phyloP scores from a whole-genome alignment of 2,113 vertebrate genomes.

The Spea bombifrons region DNA sequence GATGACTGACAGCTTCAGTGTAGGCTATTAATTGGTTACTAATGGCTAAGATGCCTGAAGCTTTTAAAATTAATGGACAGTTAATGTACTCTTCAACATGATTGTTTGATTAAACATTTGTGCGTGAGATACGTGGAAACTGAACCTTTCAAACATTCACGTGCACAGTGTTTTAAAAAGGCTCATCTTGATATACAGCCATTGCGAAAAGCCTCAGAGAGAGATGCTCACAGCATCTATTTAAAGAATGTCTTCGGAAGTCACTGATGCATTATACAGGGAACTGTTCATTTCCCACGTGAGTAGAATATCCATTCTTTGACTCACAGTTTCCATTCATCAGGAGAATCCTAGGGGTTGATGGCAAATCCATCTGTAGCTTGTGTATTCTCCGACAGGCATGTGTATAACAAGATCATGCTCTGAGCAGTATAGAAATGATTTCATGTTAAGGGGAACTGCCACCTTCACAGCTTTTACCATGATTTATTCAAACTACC shows the following conservation, averaged over 20 bases:
- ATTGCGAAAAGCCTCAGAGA: slow-evolving; percentile 54
- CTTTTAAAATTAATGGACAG: slow-evolving; percentile 5
- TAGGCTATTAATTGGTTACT: slow-evolving; percentile 16
- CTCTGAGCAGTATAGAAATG: too few species aligned
- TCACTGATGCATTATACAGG: slow-evolving; percentile 67
- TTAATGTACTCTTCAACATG: slow-evolving; percentile 14
- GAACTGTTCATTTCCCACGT: slow-evolving; percentile 70
- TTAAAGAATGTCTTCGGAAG: slow-evolving; percentile 67
- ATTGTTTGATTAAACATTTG: slow-evolving; percentile 24
- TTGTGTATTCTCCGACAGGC: slow-evolving; percentile 42
- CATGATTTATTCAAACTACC: too few species aligned
- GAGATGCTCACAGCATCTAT: slow-evolving; percentile 62
- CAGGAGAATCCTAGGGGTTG: slow-evolving; percentile 64
- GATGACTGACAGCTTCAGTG: not conserved
- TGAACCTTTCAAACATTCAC: slow-evolving; percentile 23
- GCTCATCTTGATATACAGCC: slow-evolving; percentile 53
- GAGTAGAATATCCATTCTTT: slow-evolving; percentile 72
- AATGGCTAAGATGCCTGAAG: slow-evolving; percentile 13
- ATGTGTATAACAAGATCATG: not conserved
- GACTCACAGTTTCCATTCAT: slow-evolving; percentile 74
- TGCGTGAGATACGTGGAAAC: slow-evolving; percentile 2
- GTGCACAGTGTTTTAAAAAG: slow-evolving; percentile 51
- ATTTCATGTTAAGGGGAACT: too few species aligned
- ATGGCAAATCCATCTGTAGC: slow-evolving; percentile 74
- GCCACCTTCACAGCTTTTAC: too few species aligned